Conservation (phyloP, 2,797 vertebrate species). For the Glossophaga mutica region DNA sequence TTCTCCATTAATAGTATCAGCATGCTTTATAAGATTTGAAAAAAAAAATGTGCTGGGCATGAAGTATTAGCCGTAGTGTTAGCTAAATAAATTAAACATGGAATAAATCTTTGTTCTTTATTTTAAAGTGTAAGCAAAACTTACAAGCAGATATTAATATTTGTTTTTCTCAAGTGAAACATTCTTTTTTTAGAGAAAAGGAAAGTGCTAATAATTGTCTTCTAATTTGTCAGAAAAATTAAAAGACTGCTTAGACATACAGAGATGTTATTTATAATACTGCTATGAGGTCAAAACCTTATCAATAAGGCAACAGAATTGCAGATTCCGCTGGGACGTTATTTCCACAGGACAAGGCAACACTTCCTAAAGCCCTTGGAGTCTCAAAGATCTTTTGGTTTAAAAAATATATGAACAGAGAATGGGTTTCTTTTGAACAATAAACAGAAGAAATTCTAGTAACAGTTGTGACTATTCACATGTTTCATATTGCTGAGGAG, state of each 20-base stretch:
- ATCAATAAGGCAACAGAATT: neutral
- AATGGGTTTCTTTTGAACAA: neutral
- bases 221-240: neutral
- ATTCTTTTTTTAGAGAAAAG: neutral
- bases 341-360: neutral
- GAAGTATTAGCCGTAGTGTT: neutral
- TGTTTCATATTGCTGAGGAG: neutral
- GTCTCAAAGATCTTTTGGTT: neutral
- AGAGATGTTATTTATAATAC: neutral
- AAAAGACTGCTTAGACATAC: neutral
- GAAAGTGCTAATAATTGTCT: neutral
- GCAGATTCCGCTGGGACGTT: neutral
- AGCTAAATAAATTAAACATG: constrained; percentile 5
- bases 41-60: neutral
- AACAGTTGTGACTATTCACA: neutral
- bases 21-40: neutral
- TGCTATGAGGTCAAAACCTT: neutral
- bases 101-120: neutral
- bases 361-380: neutral
- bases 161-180: neutral
- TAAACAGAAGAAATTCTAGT: neutral
- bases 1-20: neutral
- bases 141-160: neutral
- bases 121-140: neutral
- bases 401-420: neutral